Evolutionary conservation across 2,888 invertebrate genomes (phyloP), one percentile per base, ranked within the genome.

Genomic region (Cosmia pyralina): DNA sequence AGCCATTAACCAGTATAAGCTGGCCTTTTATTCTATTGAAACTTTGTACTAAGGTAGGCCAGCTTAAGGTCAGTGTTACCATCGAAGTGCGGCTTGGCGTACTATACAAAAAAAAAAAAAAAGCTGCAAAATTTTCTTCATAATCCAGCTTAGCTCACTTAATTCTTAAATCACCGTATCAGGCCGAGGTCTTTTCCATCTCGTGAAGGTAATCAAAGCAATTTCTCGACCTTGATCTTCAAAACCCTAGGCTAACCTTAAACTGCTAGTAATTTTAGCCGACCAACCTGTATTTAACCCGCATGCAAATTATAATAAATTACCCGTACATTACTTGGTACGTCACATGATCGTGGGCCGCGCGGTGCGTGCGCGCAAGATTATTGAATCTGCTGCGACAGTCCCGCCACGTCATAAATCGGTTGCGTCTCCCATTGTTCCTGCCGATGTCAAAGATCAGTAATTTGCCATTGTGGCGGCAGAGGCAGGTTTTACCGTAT

Each of bases 401-500:
- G 88, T 87, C 88, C 88, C 89, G 87, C 87, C 92, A 92, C 92
- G 79, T 92, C 92, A 90, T 92, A 92, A 92, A 92, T 92, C 91
- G 84, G 89, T 87, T 89, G 88, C 91, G 91, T 92, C 92, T 91
- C 88, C 94, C 94, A 95, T 95, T 95, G 95, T 95, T 94, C 92
- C 91, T 87, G 88, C 88, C 88, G 90, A 94, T 94, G 95, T 94
- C 95, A 96, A 94, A 96, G 96, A 95, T 96, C 95, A 94, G 93
- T 94, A 94, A 95, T 95, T 94, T 95, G 93, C 94, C 93, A 93
- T 95, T 94, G 94, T 93, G 89, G 63, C 92, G 90, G 87, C 91
- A 89, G 88, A 87, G 83, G 88, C 88, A 84, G 77, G 83, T 84
- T 86, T 86, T 83, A 69, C 65, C 69, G 72, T 79, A 86, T 69